phyloP scores from a whole-genome alignment of 2,888 invertebrate species.

The Epirrita christyi region DNA sequence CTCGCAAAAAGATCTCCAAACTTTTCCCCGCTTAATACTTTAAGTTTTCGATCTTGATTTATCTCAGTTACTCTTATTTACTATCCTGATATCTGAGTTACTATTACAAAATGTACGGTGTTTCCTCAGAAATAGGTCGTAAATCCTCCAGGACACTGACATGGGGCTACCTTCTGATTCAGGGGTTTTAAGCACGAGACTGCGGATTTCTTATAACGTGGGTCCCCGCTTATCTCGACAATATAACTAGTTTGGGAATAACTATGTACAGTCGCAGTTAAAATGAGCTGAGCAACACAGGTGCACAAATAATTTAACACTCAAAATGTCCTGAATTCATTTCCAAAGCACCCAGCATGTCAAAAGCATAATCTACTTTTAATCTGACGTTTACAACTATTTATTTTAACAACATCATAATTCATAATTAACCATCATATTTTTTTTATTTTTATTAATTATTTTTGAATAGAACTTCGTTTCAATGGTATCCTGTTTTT shows the following conservation, averaged over 20 bases:
- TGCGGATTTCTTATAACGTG: conserved; percentile 26
- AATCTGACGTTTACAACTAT: too few species aligned
- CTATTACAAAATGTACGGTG: background rate
- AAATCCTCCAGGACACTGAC: conserved; percentile 21
- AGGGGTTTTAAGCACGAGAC: conserved; percentile 10
- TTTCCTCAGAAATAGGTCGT: background rate
- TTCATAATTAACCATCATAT: too few species aligned
- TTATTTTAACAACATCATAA: too few species aligned
- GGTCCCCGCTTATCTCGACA: conserved; percentile 27
- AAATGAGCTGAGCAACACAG: background rate
- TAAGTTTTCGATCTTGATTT: too few species aligned
- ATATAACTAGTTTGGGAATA: conserved; percentile 24
- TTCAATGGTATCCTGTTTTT: too few species aligned
- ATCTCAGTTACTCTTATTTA: too few species aligned
- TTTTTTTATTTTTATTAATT: too few species aligned
- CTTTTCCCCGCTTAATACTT: background rate
- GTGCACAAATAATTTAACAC: background rate
- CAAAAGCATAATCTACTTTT: too few species aligned
- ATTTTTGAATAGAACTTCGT: too few species aligned
- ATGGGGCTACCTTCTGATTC: conserved; percentile 15
- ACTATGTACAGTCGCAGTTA: background rate
- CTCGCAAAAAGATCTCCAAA: background rate
- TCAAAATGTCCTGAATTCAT: too few species aligned
- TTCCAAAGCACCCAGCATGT: too few species aligned
- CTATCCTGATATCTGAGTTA: background rate